A percentile compares a stretch with the other conserved stretches of the same genome.
These are phyloP conservation scores for Siniperca obscura DNA, from an alignment of 2,797 vertebrate genomes.

Conservation along the genomic window DNA sequence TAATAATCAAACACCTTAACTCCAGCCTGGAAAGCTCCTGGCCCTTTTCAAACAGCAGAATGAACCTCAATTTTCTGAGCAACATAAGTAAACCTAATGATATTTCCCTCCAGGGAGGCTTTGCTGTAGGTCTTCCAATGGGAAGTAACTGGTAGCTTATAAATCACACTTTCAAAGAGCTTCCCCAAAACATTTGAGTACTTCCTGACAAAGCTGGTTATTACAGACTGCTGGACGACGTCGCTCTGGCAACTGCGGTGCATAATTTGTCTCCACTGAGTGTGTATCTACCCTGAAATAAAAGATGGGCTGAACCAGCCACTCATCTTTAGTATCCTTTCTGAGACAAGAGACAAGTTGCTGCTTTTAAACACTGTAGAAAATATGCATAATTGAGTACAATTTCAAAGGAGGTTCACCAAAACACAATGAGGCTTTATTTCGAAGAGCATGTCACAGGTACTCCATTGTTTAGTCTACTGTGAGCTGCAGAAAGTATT, in stretches of 20 bases:
- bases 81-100: conserved; percentile 4
- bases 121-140: conserved; percentile 70
- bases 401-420: conserved; percentile 46
- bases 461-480: conserved; percentile 66
- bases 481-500: conserved; percentile 45
- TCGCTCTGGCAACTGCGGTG: conserved; percentile 67
- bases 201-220: conserved; percentile 72
- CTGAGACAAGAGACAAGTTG: conserved; percentile 23
- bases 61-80: background rate
- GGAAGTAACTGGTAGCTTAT: conserved; percentile 62
- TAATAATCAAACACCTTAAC: background rate
- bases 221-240: conserved; percentile 69
- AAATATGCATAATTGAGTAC: conserved; percentile 51
- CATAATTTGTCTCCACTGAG: conserved; percentile 72
- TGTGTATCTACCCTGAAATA: conserved; percentile 66
- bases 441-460: conserved; percentile 37
- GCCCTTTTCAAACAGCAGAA: background rate
- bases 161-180: conserved; percentile 70
- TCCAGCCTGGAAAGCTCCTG: background rate
- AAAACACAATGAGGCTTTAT: conserved; percentile 41
- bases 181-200: conserved; percentile 69
- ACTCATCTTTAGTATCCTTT: conserved; percentile 36
- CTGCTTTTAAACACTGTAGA: conserved; percentile 47
- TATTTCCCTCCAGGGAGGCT: conserved; percentile 39
- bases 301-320: conserved; percentile 66